phyloP scores from a whole-genome alignment of 2,888 invertebrate genomes.

The Stenoptilia bipunctidactyla region DNA sequence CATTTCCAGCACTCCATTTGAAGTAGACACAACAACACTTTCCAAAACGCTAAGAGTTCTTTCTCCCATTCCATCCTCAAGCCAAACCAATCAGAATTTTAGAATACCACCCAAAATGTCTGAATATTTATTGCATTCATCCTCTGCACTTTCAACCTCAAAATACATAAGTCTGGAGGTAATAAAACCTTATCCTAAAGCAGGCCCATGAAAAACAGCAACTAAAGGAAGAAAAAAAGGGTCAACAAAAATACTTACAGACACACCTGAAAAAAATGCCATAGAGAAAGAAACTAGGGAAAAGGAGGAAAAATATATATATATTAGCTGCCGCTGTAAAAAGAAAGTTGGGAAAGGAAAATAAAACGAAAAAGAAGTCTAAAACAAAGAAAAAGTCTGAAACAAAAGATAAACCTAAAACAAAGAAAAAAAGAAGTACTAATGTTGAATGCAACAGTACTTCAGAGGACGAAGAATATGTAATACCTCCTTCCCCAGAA shows the following conservation, averaged over 20 bases:
- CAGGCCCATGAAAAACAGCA: constrained; percentile 15
- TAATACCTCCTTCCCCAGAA: constrained; percentile 11
- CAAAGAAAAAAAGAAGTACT: constrained; percentile 4
- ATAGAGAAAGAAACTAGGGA: constrained; percentile 9
- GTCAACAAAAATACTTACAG: constrained; percentile 16
- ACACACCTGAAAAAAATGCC: constrained; percentile 17
- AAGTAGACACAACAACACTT: no score
- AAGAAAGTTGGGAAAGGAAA: constrained; percentile 6
- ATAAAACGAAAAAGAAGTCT: constrained; percentile 5
- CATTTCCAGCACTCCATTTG: no score
- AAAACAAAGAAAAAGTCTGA: constrained; percentile 3
- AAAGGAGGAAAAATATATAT: constrained; percentile 6
- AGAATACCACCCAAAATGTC: no score
- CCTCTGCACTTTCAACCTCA: constrained; percentile 2
- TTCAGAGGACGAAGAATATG: constrained; percentile 10
- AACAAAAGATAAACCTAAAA: constrained; percentile 3
- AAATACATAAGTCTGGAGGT: constrained; percentile 14
- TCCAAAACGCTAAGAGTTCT: no score
- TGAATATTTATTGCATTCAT: neutral
- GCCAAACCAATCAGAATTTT: no score
- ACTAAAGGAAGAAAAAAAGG: constrained; percentile 17
- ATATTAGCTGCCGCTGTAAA: constrained; percentile 1
- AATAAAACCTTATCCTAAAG: constrained; percentile 16
- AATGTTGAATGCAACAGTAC: constrained; percentile 4
- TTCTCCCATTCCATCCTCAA: no score